These are phyloP conservation scores for Dolichomitus sp. DNA, from an alignment of 2,888 invertebrate genomes.

Conservation along the genomic window DNA sequence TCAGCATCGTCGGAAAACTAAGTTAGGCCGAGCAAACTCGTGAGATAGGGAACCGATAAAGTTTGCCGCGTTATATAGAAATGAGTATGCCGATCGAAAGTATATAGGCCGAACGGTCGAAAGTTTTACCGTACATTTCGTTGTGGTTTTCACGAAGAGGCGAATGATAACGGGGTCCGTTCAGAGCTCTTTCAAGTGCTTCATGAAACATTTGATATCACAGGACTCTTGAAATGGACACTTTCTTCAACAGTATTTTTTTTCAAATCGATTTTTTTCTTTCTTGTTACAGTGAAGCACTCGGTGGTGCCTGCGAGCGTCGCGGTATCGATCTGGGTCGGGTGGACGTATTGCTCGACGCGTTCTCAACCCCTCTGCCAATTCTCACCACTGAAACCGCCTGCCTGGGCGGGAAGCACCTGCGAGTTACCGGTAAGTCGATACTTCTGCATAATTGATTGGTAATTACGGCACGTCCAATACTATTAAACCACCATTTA, in stretches of 20 bases:
- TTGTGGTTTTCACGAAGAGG: slow-evolving; percentile 12
- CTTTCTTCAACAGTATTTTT: slow-evolving; percentile 20
- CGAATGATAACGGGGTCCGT: slow-evolving; percentile 34
- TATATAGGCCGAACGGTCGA: slow-evolving; percentile 1
- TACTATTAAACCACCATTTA: background rate
- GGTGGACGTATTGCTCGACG: slow-evolving; percentile 90
- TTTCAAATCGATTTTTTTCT: slow-evolving; percentile 17
- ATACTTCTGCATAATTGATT: slow-evolving; percentile 7
- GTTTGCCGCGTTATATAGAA: slow-evolving; percentile 34
- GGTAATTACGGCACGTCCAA: background rate
- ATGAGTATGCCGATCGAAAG: slow-evolving; percentile 36
- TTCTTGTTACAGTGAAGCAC: slow-evolving; percentile 88
- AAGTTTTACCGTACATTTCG: slow-evolving; percentile 32
- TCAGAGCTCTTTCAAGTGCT: background rate
- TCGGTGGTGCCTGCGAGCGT: slow-evolving; percentile 89
- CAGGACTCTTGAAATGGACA: slow-evolving; percentile 25
- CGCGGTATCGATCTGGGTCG: slow-evolving; percentile 89
- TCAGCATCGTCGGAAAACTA: slow-evolving; percentile 37
- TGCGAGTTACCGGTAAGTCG: slow-evolving; percentile 89
- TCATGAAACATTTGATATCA: slow-evolving; percentile 20
- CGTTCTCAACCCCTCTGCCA: slow-evolving; percentile 89
- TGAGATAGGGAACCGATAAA: slow-evolving; percentile 42
- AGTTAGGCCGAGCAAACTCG: slow-evolving; percentile 37
- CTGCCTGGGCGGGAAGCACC: slow-evolving; percentile 90
- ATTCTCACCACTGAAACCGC: slow-evolving; percentile 89